Evolutionary conservation across 1,140 invertebrate genomes (phyloP), one percentile per base, ranked within the genome.

Genomic region (Heliconius congener): DNA sequence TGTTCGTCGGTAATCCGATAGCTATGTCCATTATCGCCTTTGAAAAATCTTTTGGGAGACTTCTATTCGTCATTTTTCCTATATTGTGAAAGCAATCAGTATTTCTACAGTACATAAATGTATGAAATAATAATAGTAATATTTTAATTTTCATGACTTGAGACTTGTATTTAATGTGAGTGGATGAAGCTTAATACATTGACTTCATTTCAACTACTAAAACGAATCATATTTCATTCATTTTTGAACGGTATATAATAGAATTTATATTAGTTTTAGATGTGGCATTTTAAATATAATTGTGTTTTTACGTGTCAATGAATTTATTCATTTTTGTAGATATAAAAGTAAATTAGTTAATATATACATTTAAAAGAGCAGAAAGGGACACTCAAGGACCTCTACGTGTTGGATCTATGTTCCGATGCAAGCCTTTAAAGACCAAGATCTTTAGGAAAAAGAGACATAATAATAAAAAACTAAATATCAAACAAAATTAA

Each of bases 11-110:
- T 71, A 94, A 79, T 3, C 90, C 88, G 73, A 88, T 82, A 4
- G 87, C 88, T 74, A 94, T 91, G 83, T 93, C 90, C 71, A 88
- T 86, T 8, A 94, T 77, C 19, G 92, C 92, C 8, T 81, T 50
- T 2, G 88, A 74, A 77, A 93, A 89, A 18, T 89, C 86, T 75
- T 85, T 82, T 3, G 92, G 92, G 30, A 94, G 80, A 50, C 78
- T 84, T 52, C 84, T 85, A 23, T 85, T 84, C 18, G 79, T 82
- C 73, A 90, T 79, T 46, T 87, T 79, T 81, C 81, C 50, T 34
- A 93, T 83, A 57, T 88, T 85, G 50, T 90, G 89, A 37, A 87
- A 87, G 78, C 88, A 75, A 74, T 80, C 18, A 23, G 74, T 73
- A 34, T 72, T 39, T 72, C 19, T 66, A 18, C 13, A 30, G 11